A percentile compares a stretch with the other conserved stretches of the same genome.
These are phyloP conservation scores for Charanyca ferruginea DNA, from an alignment of 2,888 invertebrate species.

Conservation along the genomic window DNA sequence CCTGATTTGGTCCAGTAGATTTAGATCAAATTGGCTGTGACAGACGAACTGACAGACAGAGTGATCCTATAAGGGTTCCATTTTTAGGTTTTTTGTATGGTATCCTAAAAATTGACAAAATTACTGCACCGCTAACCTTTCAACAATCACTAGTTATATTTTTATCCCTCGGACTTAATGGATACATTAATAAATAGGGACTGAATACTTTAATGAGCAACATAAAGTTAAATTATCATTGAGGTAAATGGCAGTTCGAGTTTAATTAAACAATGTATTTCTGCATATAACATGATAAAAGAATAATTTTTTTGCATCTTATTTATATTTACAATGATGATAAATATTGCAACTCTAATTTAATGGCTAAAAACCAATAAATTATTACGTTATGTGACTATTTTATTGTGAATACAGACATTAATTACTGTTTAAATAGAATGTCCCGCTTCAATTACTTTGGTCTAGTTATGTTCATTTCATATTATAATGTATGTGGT, in stretches of 20 bases:
- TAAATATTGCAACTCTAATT: background rate
- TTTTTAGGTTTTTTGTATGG: no score
- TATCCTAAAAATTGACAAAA: background rate
- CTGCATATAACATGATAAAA: no score
- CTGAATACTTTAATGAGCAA: no score
- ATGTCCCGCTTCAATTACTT: slow-evolving; percentile 33
- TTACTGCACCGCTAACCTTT: background rate
- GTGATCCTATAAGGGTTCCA: no score
- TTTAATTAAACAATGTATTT: background rate
- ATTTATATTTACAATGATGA: background rate
- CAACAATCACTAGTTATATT: background rate
- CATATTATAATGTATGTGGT: background rate
- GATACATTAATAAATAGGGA: no score
- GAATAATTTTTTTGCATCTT: background rate
- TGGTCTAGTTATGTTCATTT: slow-evolving; percentile 8
- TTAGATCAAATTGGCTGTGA: no score
- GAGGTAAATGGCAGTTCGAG: background rate
- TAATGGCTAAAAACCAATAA: background rate
- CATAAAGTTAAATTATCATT: background rate
- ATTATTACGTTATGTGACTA: background rate
- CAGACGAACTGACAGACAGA: no score
- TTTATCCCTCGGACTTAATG: background rate
- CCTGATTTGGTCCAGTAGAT: no score
- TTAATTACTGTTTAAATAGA: slow-evolving; percentile 33
- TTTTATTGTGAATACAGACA: background rate